Conservation (phyloP, 1,140 invertebrate genomes). For the Orchesella cincta region DNA sequence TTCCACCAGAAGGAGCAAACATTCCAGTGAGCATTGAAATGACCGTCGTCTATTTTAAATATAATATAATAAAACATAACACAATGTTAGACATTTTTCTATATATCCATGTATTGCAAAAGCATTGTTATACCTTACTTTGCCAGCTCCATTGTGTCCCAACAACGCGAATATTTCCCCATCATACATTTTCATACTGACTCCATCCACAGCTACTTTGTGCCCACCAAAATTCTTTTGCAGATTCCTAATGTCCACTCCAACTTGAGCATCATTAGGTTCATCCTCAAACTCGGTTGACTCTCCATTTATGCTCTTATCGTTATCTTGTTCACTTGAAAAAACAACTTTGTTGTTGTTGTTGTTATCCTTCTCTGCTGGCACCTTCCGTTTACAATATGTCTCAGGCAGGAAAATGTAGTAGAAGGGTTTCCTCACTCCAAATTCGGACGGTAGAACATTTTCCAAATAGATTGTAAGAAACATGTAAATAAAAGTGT, state of each 20-base stretch:
- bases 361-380: background rate
- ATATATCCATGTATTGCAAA: no score
- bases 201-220: background rate
- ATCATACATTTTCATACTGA: background rate
- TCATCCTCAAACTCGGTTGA: constrained; percentile 2
- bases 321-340: background rate
- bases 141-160: constrained; percentile 20
- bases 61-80: no score
- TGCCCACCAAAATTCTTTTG: constrained; percentile 49
- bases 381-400: background rate
- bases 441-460: constrained; percentile 35
- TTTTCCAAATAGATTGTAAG: constrained; percentile 40
- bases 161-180: constrained; percentile 11
- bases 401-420: constrained; percentile 32
- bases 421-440: constrained; percentile 41
- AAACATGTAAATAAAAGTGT: constrained; percentile 35
- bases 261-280: constrained; percentile 20
- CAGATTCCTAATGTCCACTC: constrained; percentile 51
- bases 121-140: no score
- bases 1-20: constrained; percentile 68
- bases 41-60: constrained; percentile 51
- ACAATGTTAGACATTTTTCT: no score
- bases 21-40: constrained; percentile 62
- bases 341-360: background rate
- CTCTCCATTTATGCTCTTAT: background rate